These are phyloP conservation scores for Saccopteryx bilineata DNA, from an alignment of 2,113 vertebrate species.

Conservation along the genomic window DNA sequence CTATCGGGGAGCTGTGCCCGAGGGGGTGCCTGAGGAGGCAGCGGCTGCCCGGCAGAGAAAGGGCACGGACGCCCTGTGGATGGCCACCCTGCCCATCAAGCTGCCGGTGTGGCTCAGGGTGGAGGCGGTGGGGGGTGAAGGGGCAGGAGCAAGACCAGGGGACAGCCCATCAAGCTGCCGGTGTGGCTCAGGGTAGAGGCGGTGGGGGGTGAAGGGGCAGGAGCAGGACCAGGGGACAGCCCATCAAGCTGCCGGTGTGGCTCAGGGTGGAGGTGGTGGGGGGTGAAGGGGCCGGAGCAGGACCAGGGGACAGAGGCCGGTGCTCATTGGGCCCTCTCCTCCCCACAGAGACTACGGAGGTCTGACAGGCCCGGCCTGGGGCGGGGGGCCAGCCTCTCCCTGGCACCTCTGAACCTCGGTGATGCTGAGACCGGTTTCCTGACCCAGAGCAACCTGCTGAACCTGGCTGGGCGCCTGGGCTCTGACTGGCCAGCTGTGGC, in stretches of 20 bases:
- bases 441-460: constrained; percentile 95
- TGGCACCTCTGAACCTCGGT: constrained; percentile 94
- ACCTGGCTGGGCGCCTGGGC: constrained; percentile 93
- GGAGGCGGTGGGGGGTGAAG: background rate
- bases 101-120: constrained; percentile 90
- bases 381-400: constrained; percentile 62
- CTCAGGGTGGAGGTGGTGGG: background rate
- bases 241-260: constrained; percentile 10
- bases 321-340: background rate
- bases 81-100: constrained; percentile 95
- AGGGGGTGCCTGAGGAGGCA: constrained; percentile 92
- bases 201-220: background rate
- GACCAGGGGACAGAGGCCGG: background rate
- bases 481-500: constrained; percentile 94
- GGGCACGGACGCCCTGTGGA: constrained; percentile 92
- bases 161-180: background rate
- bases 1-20: constrained; percentile 93
- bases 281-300: background rate
- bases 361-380: background rate
- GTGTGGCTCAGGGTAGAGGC: background rate
- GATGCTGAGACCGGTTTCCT: constrained; percentile 96
- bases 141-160: background rate
- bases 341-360: constrained; percentile 84
- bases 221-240: background rate
- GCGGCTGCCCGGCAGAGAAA: constrained; percentile 92